Conservation (phyloP, 1,140 invertebrate species). For the Penaeus vannamei region DNA sequence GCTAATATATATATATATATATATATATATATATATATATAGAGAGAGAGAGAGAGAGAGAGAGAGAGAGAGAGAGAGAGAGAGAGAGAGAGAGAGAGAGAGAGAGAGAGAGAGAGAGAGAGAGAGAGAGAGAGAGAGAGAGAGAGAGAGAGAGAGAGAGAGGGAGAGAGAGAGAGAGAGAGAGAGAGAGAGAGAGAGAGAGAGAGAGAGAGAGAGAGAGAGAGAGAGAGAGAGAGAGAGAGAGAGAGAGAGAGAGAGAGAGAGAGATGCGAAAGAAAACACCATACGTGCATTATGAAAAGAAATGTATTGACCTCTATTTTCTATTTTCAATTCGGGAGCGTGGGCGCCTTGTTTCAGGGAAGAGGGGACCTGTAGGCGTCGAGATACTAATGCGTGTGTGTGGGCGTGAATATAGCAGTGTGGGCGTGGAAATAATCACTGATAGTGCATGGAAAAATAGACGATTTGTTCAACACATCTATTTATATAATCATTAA, state of each 20-base stretch:
- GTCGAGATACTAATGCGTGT: too few species aligned
- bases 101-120: constrained; percentile 38
- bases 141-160: constrained; percentile 41
- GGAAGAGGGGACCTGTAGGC: too few species aligned
- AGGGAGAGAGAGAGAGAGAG: constrained; percentile 46
- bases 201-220: constrained; percentile 49
- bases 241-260: neutral
- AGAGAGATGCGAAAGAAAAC: neutral
- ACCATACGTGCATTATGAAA: neutral
- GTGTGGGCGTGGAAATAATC: too few species aligned
- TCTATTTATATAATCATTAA: too few species aligned
- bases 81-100: constrained; percentile 27
- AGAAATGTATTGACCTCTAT: neutral
- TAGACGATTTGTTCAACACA: too few species aligned
- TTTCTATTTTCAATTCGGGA: too few species aligned
- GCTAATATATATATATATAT: too few species aligned
- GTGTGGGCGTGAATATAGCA: too few species aligned
- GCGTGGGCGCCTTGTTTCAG: too few species aligned
- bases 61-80: constrained; percentile 37
- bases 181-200: constrained; percentile 49
- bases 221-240: constrained; percentile 49
- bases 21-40: too few species aligned
- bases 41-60: constrained; percentile 20
- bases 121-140: constrained; percentile 41
- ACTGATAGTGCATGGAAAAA: too few species aligned